Conservation (phyloP, 1,140 invertebrate species). For the Hetaerina americana region DNA sequence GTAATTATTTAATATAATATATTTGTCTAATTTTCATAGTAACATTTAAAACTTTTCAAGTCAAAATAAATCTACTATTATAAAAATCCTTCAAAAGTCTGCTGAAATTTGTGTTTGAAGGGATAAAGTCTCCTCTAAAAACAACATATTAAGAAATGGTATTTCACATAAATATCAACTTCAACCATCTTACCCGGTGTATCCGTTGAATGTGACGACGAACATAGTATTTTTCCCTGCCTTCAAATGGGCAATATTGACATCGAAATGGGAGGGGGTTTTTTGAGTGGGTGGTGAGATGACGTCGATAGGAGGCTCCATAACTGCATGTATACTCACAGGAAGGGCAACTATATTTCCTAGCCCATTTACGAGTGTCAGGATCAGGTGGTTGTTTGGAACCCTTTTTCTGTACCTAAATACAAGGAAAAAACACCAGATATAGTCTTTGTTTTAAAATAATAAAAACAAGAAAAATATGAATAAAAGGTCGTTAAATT, state of each 20-base stretch:
- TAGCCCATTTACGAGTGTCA: slow-evolving; percentile 9
- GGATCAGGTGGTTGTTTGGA: slow-evolving; percentile 8
- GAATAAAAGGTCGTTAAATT: too few species aligned
- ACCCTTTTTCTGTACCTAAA: slow-evolving; percentile 2
- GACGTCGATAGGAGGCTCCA: slow-evolving; percentile 13
- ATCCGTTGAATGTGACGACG: slow-evolving; percentile 13
- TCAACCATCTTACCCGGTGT: slow-evolving; percentile 8
- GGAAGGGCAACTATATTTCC: slow-evolving; percentile 13
- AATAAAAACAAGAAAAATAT: too few species aligned
- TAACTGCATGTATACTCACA: slow-evolving; percentile 16
- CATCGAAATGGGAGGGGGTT: slow-evolving; percentile 13
- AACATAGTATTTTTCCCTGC: slow-evolving; percentile 15
- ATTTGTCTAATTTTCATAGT: too few species aligned
- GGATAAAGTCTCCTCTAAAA: too few species aligned
- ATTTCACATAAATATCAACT: too few species aligned
- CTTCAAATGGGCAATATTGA: slow-evolving; percentile 14
- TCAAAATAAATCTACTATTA: too few species aligned
- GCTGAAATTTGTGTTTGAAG: too few species aligned
- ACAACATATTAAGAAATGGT: too few species aligned
- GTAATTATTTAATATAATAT: too few species aligned
- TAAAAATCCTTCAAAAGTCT: too few species aligned
- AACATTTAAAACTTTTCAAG: too few species aligned
- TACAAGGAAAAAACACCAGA: background rate
- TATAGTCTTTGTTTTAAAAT: too few species aligned
- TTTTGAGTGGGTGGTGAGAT: slow-evolving; percentile 7